Conservation (phyloP, 2,888 invertebrate genomes). For the Monochamus alternatus region DNA sequence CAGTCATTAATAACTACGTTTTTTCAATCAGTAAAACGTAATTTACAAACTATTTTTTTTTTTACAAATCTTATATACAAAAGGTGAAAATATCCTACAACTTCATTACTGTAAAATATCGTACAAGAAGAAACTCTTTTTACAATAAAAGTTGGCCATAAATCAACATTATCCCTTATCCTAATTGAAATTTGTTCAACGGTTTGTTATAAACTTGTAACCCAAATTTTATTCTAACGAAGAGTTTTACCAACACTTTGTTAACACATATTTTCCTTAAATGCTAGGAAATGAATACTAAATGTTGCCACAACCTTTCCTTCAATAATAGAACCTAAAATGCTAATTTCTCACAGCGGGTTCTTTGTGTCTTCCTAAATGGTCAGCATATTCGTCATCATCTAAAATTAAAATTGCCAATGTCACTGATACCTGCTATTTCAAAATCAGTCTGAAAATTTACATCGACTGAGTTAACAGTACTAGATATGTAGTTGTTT, state of each 20-base stretch:
- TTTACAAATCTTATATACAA: slow-evolving; percentile 35
- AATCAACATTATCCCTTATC: background rate
- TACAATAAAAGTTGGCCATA: background rate
- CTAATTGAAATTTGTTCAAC: background rate
- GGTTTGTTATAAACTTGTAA: background rate
- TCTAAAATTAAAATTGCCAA: slow-evolving; percentile 61
- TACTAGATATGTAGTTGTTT: no score
- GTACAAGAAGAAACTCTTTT: background rate
- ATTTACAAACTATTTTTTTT: slow-evolving; percentile 25
- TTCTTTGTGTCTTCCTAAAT: slow-evolving; percentile 69
- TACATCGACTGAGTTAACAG: no score
- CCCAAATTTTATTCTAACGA: background rate
- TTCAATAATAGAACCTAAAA: slow-evolving; percentile 3
- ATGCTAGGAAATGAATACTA: slow-evolving; percentile 15
- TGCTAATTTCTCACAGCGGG: slow-evolving; percentile 71
- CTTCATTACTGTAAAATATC: background rate
- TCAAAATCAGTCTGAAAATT: no score
- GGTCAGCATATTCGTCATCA: slow-evolving; percentile 72
- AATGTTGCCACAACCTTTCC: slow-evolving; percentile 13
- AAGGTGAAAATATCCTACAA: slow-evolving; percentile 8
- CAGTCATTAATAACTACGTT: background rate
- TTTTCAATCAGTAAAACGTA: background rate
- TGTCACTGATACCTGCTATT: background rate
- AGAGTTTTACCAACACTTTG: slow-evolving; percentile 1
- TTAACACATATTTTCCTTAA: slow-evolving; percentile 5